These are phyloP conservation scores for Lycia hirtaria DNA, from an alignment of 2,888 invertebrate genomes.

Conservation along the genomic window DNA sequence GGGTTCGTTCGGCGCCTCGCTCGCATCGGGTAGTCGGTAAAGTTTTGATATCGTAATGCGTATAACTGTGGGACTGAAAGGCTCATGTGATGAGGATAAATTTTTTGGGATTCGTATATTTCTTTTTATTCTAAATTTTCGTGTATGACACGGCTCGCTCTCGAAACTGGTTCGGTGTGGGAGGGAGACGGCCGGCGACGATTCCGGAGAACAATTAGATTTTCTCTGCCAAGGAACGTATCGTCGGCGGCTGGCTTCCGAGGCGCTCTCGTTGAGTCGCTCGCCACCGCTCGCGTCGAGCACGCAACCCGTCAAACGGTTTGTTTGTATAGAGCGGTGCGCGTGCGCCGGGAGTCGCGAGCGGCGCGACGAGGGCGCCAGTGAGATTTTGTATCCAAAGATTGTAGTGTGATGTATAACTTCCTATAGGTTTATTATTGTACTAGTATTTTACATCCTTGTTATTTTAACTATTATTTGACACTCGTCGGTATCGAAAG, in stretches of 20 bases:
- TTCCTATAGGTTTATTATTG: conserved; percentile 81
- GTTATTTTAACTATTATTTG: conserved; percentile 75
- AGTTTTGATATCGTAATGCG: conserved; percentile 67
- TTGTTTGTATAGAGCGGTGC: conserved; percentile 20
- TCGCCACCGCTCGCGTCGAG: conserved; percentile 25
- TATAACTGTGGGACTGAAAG: conserved; percentile 76
- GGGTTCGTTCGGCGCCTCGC: conserved; percentile 5
- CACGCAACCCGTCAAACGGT: too few relatives aligned
- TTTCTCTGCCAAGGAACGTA: conserved; percentile 2
- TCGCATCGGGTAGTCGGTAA: conserved; percentile 60
- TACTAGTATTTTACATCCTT: conserved; percentile 78
- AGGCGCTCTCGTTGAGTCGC: conserved; percentile 45
- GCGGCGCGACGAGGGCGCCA: conserved; percentile 48
- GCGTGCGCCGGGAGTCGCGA: conserved; percentile 19
- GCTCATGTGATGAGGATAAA: conserved; percentile 83
- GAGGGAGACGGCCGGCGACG: conserved; percentile 35
- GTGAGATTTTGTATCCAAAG: conserved; percentile 82
- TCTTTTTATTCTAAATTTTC: conserved; percentile 61
- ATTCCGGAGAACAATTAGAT: conserved; percentile 1
- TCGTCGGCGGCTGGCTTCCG: conserved; percentile 31
- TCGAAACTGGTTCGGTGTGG: conserved; percentile 74
- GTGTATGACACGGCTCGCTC: conserved; percentile 80
- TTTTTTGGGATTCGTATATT: conserved; percentile 55
- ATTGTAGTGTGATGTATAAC: conserved; percentile 81
- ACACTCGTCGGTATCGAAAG: conserved; percentile 64